phyloP scores from a whole-genome alignment of 2,888 invertebrate genomes.

The Leptopilina myrica region DNA sequence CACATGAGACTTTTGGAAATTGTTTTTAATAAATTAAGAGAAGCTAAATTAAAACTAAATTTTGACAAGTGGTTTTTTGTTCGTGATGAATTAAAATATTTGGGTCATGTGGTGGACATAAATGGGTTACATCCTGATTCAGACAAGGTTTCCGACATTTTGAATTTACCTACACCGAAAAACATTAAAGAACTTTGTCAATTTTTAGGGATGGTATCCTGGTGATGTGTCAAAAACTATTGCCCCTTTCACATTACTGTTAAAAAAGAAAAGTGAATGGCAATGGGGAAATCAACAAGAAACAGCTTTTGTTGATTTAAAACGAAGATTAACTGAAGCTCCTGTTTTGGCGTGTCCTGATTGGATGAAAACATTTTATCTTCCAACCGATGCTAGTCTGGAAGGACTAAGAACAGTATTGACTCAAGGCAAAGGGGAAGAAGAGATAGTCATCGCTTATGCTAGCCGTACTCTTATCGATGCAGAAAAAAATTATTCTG shows the following conservation, averaged over 20 bases:
- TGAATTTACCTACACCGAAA: too few relatives aligned
- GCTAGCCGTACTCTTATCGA: constrained; percentile 46
- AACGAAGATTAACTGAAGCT: too few relatives aligned
- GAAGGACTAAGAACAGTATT: constrained; percentile 42
- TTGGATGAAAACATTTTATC: constrained; percentile 38
- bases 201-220: too few relatives aligned
- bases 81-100: constrained; percentile 51
- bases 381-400: constrained; percentile 49
- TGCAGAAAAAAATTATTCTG: neutral
- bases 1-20: neutral
- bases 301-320: too few relatives aligned
- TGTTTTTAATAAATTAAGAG: neutral
- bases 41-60: neutral
- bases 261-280: too few relatives aligned
- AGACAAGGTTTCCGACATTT: too few relatives aligned
- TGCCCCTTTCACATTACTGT: too few relatives aligned
- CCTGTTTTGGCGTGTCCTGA: constrained; percentile 40
- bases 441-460: constrained; percentile 48
- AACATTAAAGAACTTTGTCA: too few relatives aligned
- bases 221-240: too few relatives aligned
- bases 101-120: neutral
- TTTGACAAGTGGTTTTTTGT: neutral
- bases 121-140: neutral
- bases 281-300: too few relatives aligned
- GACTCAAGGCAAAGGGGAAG: constrained; percentile 35